Conservation (phyloP, 2,888 invertebrate species). For the Morinoia aosen region DNA sequence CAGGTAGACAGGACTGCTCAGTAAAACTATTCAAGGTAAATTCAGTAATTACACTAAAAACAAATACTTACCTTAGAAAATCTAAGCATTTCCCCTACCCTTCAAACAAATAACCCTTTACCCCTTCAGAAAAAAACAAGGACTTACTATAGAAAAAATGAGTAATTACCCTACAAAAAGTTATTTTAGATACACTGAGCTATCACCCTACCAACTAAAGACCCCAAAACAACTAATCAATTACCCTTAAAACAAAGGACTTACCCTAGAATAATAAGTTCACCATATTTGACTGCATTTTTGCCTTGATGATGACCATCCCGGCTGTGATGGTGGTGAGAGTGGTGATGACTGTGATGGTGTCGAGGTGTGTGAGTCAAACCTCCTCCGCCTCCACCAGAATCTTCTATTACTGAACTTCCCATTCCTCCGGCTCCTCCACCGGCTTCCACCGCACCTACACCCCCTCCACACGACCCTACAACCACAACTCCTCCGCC, state of each 20-base stretch:
- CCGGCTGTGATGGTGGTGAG: constrained; percentile 61
- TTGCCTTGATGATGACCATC: constrained; percentile 62
- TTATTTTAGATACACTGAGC: no score
- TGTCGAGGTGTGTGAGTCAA: constrained; percentile 37
- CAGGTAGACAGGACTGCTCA: no score
- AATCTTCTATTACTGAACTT: constrained; percentile 48
- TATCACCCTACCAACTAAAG: no score
- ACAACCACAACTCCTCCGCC: constrained; percentile 39
- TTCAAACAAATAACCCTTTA: no score
- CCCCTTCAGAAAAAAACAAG: no score
- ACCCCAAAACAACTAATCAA: neutral
- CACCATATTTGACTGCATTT: constrained; percentile 66
- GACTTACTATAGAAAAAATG: neutral
- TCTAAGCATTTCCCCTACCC: no score
- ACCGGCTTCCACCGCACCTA: constrained; percentile 28
- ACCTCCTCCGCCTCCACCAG: constrained; percentile 57
- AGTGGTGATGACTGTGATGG: constrained; percentile 59
- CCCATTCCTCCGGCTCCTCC: constrained; percentile 39
- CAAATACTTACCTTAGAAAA: no score
- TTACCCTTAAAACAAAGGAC: neutral
- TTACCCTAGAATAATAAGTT: constrained; percentile 66
- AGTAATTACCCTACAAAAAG: neutral
- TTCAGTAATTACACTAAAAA: no score
- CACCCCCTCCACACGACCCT: constrained; percentile 35
- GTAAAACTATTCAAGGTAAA: no score